Percentiles rank a stretch among this genome's conserved stretches.
phyloP scores from a whole-genome alignment of 2,113 vertebrate species.

The Boulengeromyrus knoepffleri region DNA sequence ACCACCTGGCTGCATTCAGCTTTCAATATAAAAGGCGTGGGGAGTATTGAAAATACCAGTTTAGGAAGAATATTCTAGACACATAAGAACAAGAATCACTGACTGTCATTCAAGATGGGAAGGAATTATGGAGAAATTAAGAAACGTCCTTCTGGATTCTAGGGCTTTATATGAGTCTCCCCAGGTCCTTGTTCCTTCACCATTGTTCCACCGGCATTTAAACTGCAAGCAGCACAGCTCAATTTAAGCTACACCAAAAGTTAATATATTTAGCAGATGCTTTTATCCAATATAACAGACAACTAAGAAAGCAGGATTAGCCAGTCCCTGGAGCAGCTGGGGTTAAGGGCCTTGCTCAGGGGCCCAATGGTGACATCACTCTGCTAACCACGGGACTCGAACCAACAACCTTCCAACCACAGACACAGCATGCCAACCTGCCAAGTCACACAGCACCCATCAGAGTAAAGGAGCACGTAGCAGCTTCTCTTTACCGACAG shows the following conservation, averaged over 20 bases:
- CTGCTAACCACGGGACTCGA: neutral
- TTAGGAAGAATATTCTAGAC: neutral
- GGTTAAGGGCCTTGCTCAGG: neutral
- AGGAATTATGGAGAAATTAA: neutral
- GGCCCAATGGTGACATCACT: neutral
- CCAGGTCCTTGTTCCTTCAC: neutral
- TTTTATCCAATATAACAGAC: neutral
- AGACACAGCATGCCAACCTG: neutral
- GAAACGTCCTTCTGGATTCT: neutral
- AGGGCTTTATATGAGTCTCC: neutral
- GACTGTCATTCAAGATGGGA: neutral
- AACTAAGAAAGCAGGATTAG: neutral
- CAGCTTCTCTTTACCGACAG: neutral
- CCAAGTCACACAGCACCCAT: neutral
- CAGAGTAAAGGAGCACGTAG: neutral
- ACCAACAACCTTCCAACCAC: neutral
- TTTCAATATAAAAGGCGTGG: neutral
- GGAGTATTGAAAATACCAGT: neutral
- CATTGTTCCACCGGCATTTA: neutral
- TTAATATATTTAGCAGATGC: neutral
- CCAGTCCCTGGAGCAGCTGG: neutral
- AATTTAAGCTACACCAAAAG: neutral
- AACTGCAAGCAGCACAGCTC: neutral
- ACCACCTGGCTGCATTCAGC: neutral
- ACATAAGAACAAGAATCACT: neutral